Conservation (phyloP, 2,888 invertebrate species). For the Scaptomyza tumidula region DNA sequence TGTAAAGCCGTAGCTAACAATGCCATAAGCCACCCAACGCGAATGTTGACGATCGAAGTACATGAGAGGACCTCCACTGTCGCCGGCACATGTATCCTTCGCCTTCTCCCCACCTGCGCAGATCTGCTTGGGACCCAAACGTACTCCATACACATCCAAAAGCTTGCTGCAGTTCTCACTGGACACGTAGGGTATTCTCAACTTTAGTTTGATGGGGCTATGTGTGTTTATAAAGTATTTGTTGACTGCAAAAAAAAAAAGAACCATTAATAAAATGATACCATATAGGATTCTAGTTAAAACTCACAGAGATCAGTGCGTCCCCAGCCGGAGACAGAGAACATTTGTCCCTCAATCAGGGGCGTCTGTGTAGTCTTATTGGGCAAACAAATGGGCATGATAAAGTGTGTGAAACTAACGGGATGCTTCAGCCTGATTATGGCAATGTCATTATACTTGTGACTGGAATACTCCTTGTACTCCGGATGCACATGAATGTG, state of each 20-base stretch:
- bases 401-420: slow-evolving; percentile 85
- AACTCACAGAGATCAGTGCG: slow-evolving; percentile 85
- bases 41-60: slow-evolving; percentile 83
- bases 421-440: slow-evolving; percentile 83
- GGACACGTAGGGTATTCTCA: slow-evolving; percentile 86
- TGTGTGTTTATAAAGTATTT: slow-evolving; percentile 82
- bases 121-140: slow-evolving; percentile 86
- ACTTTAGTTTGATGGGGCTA: slow-evolving; percentile 88
- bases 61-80: slow-evolving; percentile 91
- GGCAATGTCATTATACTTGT: slow-evolving; percentile 87
- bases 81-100: slow-evolving; percentile 90
- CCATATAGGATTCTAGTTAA: not conserved
- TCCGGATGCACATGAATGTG: slow-evolving; percentile 88
- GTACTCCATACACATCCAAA: slow-evolving; percentile 85
- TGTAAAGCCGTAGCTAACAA: slow-evolving; percentile 89
- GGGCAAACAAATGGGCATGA: slow-evolving; percentile 87
- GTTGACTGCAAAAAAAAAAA: slow-evolving; percentile 72
- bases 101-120: slow-evolving; percentile 89
- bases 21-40: slow-evolving; percentile 87
- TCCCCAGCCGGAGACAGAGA: slow-evolving; percentile 88
- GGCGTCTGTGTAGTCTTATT: slow-evolving; percentile 74
- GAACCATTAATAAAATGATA: not conserved
- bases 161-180: slow-evolving; percentile 86
- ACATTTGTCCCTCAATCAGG: slow-evolving; percentile 84
- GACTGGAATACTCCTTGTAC: slow-evolving; percentile 85